Percentiles rank a stretch among this genome's conserved stretches.
These are phyloP conservation scores for Saguinus midas DNA, from an alignment of 2,113 vertebrate species.

Conservation along the genomic window DNA sequence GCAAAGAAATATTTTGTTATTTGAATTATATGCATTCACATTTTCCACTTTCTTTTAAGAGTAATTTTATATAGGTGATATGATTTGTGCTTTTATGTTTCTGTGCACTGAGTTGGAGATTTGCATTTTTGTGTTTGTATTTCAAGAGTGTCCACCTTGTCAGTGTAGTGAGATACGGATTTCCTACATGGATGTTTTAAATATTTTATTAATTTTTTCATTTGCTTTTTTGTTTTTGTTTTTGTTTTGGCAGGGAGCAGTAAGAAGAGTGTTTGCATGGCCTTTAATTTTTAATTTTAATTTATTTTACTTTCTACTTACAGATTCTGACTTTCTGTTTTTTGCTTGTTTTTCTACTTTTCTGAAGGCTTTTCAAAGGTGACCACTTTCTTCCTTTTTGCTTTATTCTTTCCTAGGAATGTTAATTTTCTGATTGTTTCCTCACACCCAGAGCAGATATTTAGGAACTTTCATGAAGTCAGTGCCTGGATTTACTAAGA, in stretches of 20 bases:
- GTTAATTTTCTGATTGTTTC: background rate
- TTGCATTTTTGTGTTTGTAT: background rate
- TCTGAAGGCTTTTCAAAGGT: background rate
- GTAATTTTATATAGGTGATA: background rate
- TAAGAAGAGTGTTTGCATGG: background rate
- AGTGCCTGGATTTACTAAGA: accelerated
- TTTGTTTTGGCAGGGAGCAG: background rate
- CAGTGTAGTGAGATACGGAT: background rate
- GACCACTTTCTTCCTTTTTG: background rate
- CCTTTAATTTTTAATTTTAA: background rate
- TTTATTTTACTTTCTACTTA: background rate
- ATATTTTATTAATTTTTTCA: too few species aligned
- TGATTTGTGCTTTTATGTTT: background rate
- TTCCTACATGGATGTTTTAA: background rate
- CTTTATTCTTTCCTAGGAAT: background rate
- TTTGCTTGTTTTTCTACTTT: background rate
- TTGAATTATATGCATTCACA: background rate
- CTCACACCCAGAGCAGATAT: background rate
- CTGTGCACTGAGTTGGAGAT: background rate
- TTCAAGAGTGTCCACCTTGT: background rate
- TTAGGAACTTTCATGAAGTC: background rate
- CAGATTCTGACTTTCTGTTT: background rate
- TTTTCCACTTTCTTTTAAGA: background rate
- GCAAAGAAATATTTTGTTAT: background rate
- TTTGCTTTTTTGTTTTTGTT: background rate